These are phyloP conservation scores for Clusia tigrina DNA, from an alignment of 2,888 invertebrate genomes.

Conservation along the genomic window DNA sequence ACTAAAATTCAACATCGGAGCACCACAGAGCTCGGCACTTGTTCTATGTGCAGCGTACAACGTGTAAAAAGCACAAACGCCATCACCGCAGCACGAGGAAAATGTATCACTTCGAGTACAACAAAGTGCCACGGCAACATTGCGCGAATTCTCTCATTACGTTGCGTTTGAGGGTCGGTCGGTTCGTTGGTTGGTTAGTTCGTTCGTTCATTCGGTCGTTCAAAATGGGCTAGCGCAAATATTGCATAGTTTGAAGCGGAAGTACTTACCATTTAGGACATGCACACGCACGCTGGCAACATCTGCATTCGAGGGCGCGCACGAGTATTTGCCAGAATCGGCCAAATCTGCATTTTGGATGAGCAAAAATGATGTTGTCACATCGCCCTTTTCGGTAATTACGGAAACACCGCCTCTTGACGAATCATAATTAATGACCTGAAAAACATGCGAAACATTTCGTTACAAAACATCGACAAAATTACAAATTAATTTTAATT, in stretches of 20 bases:
- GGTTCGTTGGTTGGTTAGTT: conserved; percentile 13
- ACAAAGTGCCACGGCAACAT: too few relatives aligned
- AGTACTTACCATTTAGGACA: conserved; percentile 79
- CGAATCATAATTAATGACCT: conserved; percentile 83
- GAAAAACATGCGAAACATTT: conserved; percentile 45
- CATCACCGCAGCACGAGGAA: too few relatives aligned
- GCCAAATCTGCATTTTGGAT: conserved; percentile 78
- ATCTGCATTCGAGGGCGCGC: conserved; percentile 82
- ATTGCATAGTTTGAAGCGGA: background rate
- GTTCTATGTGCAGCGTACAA: too few relatives aligned
- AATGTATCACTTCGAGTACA: too few relatives aligned
- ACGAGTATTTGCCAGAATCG: conserved; percentile 82
- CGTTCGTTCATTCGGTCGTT: conserved; percentile 35
- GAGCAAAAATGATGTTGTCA: conserved; percentile 80
- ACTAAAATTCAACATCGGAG: too few relatives aligned
- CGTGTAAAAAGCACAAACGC: too few relatives aligned
- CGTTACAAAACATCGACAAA: background rate
- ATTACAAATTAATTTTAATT: background rate
- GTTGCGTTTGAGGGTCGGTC: background rate
- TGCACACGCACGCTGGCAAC: conserved; percentile 81
- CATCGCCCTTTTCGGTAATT: conserved; percentile 81
- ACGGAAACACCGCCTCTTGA: conserved; percentile 80
- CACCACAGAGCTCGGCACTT: too few relatives aligned
- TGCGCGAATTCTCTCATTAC: too few relatives aligned
- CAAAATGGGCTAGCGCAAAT: conserved; percentile 20